phyloP scores from a whole-genome alignment of 2,113 vertebrate genomes.

The Austrofundulus limnaeus region DNA sequence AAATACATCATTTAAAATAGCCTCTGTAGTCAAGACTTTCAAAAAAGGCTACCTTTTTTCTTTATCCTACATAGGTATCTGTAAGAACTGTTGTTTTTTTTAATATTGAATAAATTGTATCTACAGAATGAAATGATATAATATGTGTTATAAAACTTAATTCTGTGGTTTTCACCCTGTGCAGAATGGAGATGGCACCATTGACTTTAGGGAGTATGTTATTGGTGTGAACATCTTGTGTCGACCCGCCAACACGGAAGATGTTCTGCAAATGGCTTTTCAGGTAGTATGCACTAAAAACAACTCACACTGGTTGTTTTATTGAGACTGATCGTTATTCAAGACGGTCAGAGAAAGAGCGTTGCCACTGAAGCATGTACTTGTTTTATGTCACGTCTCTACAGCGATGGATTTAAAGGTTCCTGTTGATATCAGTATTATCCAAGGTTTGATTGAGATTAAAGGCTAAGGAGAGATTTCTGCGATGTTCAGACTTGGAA shows the following conservation, averaged over 20 bases:
- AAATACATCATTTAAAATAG: no score
- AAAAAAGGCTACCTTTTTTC: no score
- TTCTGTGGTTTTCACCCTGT: constrained; percentile 14
- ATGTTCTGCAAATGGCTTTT: constrained; percentile 92
- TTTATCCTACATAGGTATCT: no score
- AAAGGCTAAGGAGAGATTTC: no score
- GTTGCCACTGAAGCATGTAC: neutral
- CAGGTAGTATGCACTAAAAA: constrained; percentile 74
- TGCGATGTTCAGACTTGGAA: no score
- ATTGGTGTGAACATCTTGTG: constrained; percentile 94
- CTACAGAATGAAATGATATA: no score
- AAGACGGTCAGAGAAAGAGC: neutral
- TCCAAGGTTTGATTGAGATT: neutral
- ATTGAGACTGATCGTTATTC: neutral
- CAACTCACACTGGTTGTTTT: neutral
- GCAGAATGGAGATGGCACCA: constrained; percentile 91
- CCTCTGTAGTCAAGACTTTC: no score
- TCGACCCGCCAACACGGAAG: constrained; percentile 93
- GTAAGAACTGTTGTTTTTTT: neutral
- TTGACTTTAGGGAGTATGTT: constrained; percentile 98
- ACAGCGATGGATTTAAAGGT: no score
- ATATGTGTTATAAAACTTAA: neutral
- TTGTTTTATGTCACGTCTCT: neutral
- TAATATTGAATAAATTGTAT: neutral
- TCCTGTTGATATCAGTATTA: no score